Conservation (phyloP, 2,113 vertebrate species). For the Heterotilapia buettikoferi region DNA sequence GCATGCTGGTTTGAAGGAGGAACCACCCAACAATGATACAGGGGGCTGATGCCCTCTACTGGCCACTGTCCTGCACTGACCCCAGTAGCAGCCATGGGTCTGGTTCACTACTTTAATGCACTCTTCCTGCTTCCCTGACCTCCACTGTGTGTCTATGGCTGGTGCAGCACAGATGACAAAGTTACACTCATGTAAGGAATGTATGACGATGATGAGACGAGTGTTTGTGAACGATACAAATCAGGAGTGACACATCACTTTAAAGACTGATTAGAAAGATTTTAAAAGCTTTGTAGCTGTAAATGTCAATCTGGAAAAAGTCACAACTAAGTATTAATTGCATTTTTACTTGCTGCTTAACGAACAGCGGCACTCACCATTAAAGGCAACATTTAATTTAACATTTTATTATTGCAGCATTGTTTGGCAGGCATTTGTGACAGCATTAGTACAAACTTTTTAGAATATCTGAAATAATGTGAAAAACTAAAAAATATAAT, state of each 20-base stretch:
- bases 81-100: background rate
- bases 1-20: background rate
- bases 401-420: background rate
- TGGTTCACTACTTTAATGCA: background rate
- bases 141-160: background rate
- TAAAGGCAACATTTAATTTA: background rate
- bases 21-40: background rate
- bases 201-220: background rate
- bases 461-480: background rate
- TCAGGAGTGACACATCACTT: background rate
- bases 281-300: constrained; percentile 16
- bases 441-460: background rate
- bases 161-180: background rate
- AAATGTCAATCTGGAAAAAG: constrained; percentile 4
- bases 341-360: background rate
- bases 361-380: background rate
- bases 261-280: background rate
- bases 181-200: background rate
- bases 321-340: background rate
- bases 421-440: background rate
- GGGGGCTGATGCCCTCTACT: constrained; percentile 46
- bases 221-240: background rate
- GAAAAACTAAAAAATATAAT: background rate
- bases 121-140: background rate
- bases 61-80: constrained; percentile 25